Percentiles rank a stretch among this genome's conserved stretches.
Conservation (phyloP, 1,140 invertebrate species). For the Apis dorsata region DNA sequence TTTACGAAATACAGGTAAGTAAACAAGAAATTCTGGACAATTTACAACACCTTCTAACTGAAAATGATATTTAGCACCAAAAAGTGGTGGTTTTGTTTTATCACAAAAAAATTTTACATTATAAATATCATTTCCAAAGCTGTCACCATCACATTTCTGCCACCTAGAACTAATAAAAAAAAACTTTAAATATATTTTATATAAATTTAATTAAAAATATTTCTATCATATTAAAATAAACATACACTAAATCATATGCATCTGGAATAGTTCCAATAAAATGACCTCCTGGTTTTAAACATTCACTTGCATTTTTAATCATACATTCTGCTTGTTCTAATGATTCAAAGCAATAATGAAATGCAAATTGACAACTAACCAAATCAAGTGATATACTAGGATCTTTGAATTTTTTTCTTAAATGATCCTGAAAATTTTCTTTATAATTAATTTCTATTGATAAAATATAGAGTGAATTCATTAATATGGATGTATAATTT, state of each 20-base stretch:
- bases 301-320: constrained; percentile 95
- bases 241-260: constrained; percentile 93
- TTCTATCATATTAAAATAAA: constrained; percentile 20
- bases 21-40: constrained; percentile 98
- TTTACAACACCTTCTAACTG: constrained; percentile 97
- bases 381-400: constrained; percentile 91
- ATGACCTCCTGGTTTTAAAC: constrained; percentile 92
- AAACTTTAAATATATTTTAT: background rate
- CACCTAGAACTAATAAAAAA: constrained; percentile 80
- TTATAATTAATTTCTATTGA: constrained; percentile 63
- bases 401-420: constrained; percentile 87
- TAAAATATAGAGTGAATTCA: constrained; percentile 15
- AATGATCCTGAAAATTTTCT: constrained; percentile 80
- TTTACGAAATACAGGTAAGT: constrained; percentile 92
- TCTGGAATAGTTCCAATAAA: constrained; percentile 98
- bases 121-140: constrained; percentile 94
- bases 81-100: constrained; percentile 88
- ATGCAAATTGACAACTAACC: constrained; percentile 98
- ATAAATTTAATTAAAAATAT: constrained; percentile 12
- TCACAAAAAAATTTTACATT: constrained; percentile 88
- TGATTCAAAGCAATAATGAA: constrained; percentile 98
- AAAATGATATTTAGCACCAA: constrained; percentile 98
- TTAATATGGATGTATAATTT: background rate
- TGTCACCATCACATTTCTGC: constrained; percentile 81
- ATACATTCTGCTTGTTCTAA: constrained; percentile 94